Conservation (phyloP, 2,113 vertebrate genomes). For the Ptilorrhoa leucosticta region DNA sequence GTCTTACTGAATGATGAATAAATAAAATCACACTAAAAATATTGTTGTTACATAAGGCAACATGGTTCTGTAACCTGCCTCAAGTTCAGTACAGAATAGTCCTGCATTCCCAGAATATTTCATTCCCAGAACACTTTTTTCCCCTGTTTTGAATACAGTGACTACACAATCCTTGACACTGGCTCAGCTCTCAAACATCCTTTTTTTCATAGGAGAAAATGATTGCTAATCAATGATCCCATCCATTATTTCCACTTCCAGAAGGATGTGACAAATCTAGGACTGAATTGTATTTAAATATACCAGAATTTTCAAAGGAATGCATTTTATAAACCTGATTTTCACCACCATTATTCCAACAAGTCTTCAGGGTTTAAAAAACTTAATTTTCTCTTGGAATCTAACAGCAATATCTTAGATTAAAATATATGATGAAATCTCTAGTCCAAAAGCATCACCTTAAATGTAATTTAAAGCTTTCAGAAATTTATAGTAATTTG, state of each 20-base stretch:
- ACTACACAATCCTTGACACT: neutral
- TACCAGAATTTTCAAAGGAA: neutral
- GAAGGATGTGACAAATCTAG: neutral
- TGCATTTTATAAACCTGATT: neutral
- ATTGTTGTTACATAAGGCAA: neutral
- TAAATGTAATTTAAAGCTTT: neutral
- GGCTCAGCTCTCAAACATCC: neutral
- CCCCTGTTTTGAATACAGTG: neutral
- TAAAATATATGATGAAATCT: neutral
- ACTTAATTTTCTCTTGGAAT: neutral
- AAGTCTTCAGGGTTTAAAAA: neutral
- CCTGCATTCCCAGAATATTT: neutral
- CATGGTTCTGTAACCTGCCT: neutral
- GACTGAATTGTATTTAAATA: neutral
- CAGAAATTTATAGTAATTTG: neutral
- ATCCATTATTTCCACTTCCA: neutral
- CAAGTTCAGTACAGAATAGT: neutral
- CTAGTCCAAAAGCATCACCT: neutral
- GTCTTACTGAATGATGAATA: neutral
- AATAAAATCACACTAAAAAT: conserved; percentile 24
- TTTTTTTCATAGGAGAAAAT: neutral
- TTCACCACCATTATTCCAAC: neutral
- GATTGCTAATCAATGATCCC: neutral
- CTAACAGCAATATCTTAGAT: neutral
- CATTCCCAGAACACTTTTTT: neutral